Base-by-base conservation (phyloP, 2,888 invertebrate species). In the Cantharis rustica region DNA sequence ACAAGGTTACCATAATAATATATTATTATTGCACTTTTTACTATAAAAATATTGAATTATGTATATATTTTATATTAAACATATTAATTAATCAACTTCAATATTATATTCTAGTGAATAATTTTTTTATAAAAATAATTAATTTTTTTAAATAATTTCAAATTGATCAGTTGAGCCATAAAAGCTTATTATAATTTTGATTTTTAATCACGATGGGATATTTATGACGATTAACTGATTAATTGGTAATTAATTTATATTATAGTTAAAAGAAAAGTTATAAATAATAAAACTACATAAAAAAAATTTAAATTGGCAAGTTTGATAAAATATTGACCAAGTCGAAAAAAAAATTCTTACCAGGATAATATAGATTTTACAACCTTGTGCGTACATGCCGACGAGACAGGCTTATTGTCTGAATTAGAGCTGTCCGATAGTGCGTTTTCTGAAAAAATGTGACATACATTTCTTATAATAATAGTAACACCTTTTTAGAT, bases 11-110 rank as follows among this genome's bases (percentile, higher is more conserved):
- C 64, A 20, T 66, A 66, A 23, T 66, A 20, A n/a, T 66, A 66
- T 66, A 66, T 66, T 66, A 66, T 66, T 66, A 66, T 66, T 66
- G 64, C 64, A 66, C 64, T 66, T 66, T 66, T 66, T 66, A 66
- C 47, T 47, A 47, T 47, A 66, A 66, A 66, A 66, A 66, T 66
- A 66, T 66, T 23, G 23, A 66, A n/a, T 63, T 17, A 66, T 66
- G 47, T 47, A 20, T 66, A 66, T 20, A 66, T 23, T 66, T 23
- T 20, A 23, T 66, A 66, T 20, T 66, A 66, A 66, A 66, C 9
- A 66, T 66, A 20, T 20, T 20, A 66, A 66, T 20, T 23, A 66
- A 66, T 66, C 23, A 66, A 66, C 64, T 66, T 66, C 17, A 66
- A 66, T 66, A 47, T 47, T 47, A 20, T 23, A 66, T 66, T 66